Evolutionary conservation across 2,113 vertebrate species (phyloP).

Genomic region (Poeciliopsis retropinna): DNA sequence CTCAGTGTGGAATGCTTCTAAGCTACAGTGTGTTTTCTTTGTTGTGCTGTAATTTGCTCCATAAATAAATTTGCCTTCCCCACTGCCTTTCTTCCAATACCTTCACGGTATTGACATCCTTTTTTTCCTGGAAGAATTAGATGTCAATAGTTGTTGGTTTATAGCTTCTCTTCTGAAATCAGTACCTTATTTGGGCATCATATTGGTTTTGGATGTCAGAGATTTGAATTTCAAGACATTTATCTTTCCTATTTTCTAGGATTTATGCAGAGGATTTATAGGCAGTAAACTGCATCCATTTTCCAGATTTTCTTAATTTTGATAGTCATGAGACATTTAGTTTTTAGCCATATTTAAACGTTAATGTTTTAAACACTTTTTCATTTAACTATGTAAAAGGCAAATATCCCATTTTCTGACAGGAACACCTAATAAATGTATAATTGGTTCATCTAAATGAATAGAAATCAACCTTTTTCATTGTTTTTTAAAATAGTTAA

Average conservation of each 20-base stretch:
- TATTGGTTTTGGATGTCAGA: slow-evolving; percentile 11
- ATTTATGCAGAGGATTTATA: background rate
- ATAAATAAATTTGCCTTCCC: slow-evolving; percentile 67
- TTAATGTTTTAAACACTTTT: no score
- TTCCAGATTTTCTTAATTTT: background rate
- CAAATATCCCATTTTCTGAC: no score
- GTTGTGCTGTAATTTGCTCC: slow-evolving; percentile 69
- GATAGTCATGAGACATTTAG: no score
- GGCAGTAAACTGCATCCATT: background rate
- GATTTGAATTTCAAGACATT: background rate
- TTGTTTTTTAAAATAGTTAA: no score
- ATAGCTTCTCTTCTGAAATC: background rate
- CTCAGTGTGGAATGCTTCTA: slow-evolving; percentile 41
- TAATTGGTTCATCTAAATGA: no score
- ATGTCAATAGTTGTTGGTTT: slow-evolving; percentile 34
- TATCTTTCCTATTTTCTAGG: background rate
- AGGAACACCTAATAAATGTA: no score
- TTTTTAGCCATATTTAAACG: no score
- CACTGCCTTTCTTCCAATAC: slow-evolving; percentile 51
- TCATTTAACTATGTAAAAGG: no score
- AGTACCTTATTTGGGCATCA: background rate
- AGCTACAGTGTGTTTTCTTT: slow-evolving; percentile 55
- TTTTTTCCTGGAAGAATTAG: slow-evolving; percentile 58
- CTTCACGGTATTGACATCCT: slow-evolving; percentile 23
- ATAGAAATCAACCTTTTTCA: no score